A percentile compares a stretch with the other conserved stretches of the same genome.
phyloP scores from a whole-genome alignment of 2,797 vertebrate genomes.

The Holocentrus rufus region DNA sequence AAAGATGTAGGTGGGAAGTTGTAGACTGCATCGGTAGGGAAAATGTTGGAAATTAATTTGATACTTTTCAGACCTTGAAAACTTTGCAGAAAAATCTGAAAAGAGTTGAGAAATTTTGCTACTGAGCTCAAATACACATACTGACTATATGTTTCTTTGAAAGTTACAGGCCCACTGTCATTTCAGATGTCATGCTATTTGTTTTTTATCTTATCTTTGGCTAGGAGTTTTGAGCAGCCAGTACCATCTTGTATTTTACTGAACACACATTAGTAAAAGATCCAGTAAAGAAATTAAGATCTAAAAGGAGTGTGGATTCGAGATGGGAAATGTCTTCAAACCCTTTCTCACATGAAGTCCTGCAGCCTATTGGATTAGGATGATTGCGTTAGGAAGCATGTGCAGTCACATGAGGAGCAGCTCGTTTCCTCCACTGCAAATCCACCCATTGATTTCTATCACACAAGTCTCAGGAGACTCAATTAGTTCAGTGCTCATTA shows the following conservation, averaged over 20 bases:
- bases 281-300: not conserved
- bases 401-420: conserved; percentile 74
- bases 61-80: too few relatives aligned
- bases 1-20: too few relatives aligned
- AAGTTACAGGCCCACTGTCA: not conserved
- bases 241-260: not conserved
- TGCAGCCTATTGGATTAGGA: conserved; percentile 71
- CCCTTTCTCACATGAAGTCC: conserved; percentile 54
- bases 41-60: not conserved
- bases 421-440: conserved; percentile 2
- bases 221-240: too few relatives aligned
- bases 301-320: not conserved
- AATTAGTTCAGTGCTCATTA: not conserved
- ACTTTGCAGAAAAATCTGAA: conserved; percentile 3
- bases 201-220: not conserved
- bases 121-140: not conserved
- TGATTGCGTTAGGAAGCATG: conserved; percentile 77
- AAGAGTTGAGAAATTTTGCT: not conserved
- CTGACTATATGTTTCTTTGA: not conserved
- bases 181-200: not conserved
- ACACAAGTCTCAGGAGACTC: conserved; percentile 25
- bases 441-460: not conserved
- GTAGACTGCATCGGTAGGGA: not conserved
- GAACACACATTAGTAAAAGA: not conserved
- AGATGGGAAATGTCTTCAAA: conserved; percentile 2